Evolutionary conservation across 2,888 invertebrate species (phyloP), one percentile per base, ranked within the genome.

Genomic region (Andrena chrysosceles): DNA sequence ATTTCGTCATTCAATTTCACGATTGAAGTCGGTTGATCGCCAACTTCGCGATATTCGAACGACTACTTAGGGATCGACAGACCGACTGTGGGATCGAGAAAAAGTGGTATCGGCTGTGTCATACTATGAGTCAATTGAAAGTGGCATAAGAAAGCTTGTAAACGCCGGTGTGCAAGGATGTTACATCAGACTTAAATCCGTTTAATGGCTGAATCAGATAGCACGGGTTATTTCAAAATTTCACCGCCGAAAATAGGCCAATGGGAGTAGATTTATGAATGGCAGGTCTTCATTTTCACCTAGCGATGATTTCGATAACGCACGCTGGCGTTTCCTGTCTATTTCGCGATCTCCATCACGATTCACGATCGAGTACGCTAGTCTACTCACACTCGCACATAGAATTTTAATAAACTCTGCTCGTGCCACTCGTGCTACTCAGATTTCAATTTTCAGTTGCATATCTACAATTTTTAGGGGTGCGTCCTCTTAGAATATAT

Each of bases 71-170:
- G 42, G 42, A 42, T 42, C 42, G 13, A 16, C 42, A 16, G 42
- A 4, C 42, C 5, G 54, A 74, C 73, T 35, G 29, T 35, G 63
- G n/a, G 10, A 59, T 76, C 74, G 74, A 35, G 59, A 69, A 54
- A 72, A 69, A 81, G 23, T n/a, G 29, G 20, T 16, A 71, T 54
- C n/a, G 71, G 68, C 73, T 73, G 23, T 83, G 72, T 60, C 66
- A 73, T 66, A 8, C 83, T 75, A 64, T 64, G 73, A 84, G 83
- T 76, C 81, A 81, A 75, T 69, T 59, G 81, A 76, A 84, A 79
- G 67, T 33, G 54, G 52, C 26, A 70, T 73, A 49, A 76, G 83
- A 71, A 84, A 77, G 59, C 48, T 49, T 59, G 54, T 42, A 68
- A 83, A 54, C 59, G 54, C 48, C 29, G 35, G 48, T 78, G 49